Evolutionary conservation across 2,888 invertebrate genomes (phyloP), one percentile per base, ranked within the genome.

Genomic region (Acleris cristana): DNA sequence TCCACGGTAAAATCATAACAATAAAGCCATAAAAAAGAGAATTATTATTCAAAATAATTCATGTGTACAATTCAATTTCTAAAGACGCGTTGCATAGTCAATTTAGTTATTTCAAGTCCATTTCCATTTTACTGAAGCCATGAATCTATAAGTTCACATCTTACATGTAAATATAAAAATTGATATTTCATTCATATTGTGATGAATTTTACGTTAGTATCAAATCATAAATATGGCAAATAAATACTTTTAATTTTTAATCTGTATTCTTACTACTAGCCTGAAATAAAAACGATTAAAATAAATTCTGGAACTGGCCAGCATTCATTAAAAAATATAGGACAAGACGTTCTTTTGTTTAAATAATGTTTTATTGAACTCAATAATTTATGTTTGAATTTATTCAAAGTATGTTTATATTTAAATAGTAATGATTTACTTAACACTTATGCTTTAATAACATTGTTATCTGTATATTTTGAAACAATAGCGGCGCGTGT

Each of bases 61-160:
- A 57, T 21, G 51, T 51, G 49, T 64, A 51, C 40, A 48, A 26
- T 51, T 52, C 16, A 49, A 30, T 21, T 40, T 55, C 55, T 55
- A 30, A 30, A 45, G 26, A 60, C n/a, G 56, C 63, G 48, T 49
- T 56, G 49, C 30, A 61, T 61, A 52, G 12, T 56, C 56, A 52
- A 61, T 21, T 51, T 19, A 51, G 60, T 54, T 59, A 10, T 23
- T 65, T 19, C 19, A 10, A 65, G 23, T n/a, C 5, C 40, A 60
- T 56, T 66, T 49, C 44, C 14, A 54, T 59, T 59, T 53, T 49
- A 21, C 21, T 19, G 30, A 55, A 30, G 19, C 34, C 51, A 65
- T 56, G 61, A 66, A 61, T 61, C 3, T 30, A 19, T 56, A 23
- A 16, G n/a, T 48, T 48, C 40, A 8, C 40, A 16, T 18, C 40